Base-by-base conservation (phyloP, 2,113 vertebrate species). In the Tupaia tana region DNA sequence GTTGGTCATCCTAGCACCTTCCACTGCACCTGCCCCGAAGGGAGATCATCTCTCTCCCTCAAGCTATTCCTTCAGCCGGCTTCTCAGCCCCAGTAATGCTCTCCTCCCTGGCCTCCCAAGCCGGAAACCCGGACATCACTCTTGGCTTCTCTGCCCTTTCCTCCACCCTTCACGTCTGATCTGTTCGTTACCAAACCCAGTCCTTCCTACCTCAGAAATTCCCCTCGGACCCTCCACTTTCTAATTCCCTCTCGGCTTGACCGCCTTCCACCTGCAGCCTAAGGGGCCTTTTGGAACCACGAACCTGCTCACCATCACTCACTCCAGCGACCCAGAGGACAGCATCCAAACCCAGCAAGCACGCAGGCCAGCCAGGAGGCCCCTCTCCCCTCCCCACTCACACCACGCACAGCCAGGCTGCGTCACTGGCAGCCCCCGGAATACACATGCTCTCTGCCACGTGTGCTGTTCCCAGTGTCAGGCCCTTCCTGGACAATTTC, bases 301-400 rank as follows among this genome's bases (percentile, higher is more conserved):
- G 34, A 2, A 69, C 18, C 15, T 19, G 56, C 22, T 80, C 22
- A 2, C 43, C 16, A 5, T 4, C 56, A 34, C 83, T 59, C 73
- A 25, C 14, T 20, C 16, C 7, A 2, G 6, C 3, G 61, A n/a
- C 54, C n/a, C 13, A 18, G 12, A 59, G 25, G n/a, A 56, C 56
- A 3, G 18, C 58, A 31, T 43, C 73, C 67, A 77, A 61, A 0
- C 6, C 0, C 0, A 25, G 20, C 58, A 14, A 59, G 31, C 31
- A 11, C n/a, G 16, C 13, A 4, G 88, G 27, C 77, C 70, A 0
- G 1, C 14, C 7, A 0, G 0, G 2, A 43, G 2, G 18, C 27
- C 73, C 18, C 13, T 6, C 2, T 11, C 31, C 7, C 0, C 29
- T 11, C 24, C 67, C n/a, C 0, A 7, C 94, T 52, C 43, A 11